Conservation (phyloP, 2,888 invertebrate genomes). For the Oxystoma pomonae region DNA sequence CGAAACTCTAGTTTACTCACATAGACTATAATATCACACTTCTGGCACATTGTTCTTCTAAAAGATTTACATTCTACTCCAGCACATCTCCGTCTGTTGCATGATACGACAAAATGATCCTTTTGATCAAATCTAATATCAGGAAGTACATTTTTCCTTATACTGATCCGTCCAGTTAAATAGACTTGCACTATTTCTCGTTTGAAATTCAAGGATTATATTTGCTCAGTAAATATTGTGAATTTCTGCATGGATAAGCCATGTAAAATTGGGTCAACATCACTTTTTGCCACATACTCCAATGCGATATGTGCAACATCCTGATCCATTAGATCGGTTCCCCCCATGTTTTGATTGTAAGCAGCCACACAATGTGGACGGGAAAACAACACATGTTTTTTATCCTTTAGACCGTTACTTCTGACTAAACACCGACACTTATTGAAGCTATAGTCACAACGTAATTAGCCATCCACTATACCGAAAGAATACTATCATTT, state of each 20-base stretch:
- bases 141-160: background rate
- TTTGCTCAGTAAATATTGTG: background rate
- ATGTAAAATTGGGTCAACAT: background rate
- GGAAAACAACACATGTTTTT: slow-evolving; percentile 24
- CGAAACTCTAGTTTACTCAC: too few species aligned
- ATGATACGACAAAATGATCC: background rate
- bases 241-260: background rate
- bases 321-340: slow-evolving; percentile 17
- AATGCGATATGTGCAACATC: background rate
- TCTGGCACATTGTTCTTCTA: background rate
- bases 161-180: too few species aligned
- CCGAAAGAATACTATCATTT: too few species aligned
- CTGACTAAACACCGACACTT: too few species aligned
- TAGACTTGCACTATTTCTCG: background rate
- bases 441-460: too few species aligned
- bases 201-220: background rate
- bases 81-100: background rate
- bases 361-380: slow-evolving; percentile 23
- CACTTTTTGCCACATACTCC: background rate
- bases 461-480: too few species aligned
- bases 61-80: background rate
- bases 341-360: slow-evolving; percentile 31
- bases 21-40: background rate
- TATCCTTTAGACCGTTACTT: too few species aligned
- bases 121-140: background rate